phyloP scores from a whole-genome alignment of 2,113 vertebrate species.

The Myotis lucifugus region DNA sequence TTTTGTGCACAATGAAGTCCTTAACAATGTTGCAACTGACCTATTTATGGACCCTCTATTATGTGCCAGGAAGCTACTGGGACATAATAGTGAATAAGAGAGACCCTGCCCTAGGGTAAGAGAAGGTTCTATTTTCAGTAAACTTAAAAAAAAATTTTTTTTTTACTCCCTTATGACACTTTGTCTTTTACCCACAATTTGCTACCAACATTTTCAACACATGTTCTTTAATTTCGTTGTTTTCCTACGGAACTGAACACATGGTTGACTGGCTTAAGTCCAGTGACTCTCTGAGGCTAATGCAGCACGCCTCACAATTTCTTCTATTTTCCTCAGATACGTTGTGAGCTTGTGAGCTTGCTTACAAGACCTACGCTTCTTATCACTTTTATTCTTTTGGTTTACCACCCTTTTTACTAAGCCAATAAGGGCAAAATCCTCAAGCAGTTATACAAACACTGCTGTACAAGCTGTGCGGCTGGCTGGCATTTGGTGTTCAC shows the following conservation, averaged over 20 bases:
- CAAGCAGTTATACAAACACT: slow-evolving; percentile 36
- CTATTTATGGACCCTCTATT: not conserved
- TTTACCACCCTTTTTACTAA: slow-evolving; percentile 25
- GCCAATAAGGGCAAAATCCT: slow-evolving; percentile 44
- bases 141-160: not conserved
- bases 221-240: not conserved
- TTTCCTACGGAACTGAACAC: slow-evolving; percentile 6
- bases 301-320: not conserved
- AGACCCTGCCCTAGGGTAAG: not conserved
- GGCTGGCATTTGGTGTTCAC: slow-evolving; percentile 26
- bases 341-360: slow-evolving; percentile 3
- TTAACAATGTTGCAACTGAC: not conserved
- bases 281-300: not conserved
- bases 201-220: not conserved
- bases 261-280: not conserved
- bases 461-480: not conserved
- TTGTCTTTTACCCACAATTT: slow-evolving; percentile 1
- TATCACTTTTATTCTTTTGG: slow-evolving; percentile 46
- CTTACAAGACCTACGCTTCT: not conserved
- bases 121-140: not conserved
- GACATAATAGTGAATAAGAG: not conserved
- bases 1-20: not conserved
- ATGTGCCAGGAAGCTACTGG: not conserved
- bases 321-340: slow-evolving; percentile 40
- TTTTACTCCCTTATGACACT: not conserved